Base-by-base conservation (phyloP, 2,797 vertebrate genomes). In the Graptemys geographica region DNA sequence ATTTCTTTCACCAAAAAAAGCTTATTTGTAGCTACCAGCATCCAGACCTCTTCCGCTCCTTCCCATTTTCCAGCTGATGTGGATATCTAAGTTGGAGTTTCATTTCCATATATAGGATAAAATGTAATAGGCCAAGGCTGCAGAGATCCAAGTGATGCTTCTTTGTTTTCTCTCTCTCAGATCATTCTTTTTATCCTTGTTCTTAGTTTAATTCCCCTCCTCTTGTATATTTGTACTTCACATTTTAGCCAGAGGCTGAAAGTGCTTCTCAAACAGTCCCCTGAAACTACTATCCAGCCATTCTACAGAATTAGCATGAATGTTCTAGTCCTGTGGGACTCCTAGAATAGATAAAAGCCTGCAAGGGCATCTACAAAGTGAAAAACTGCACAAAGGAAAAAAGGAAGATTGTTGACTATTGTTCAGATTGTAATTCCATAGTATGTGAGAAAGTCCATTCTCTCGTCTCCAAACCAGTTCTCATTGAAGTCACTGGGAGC, bases 231-330 rank as follows among this genome's bases (percentile, higher is more conserved):
- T 87, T 95, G 86, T 86, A 74, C 79, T 95, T 95, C 90, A 81
- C 79, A 82, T 94, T 96, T 96, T 92, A 97, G 96, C 93, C 90
- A 94, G 88, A 62, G 28, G 92, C 95, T 92, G 18, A 37, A 94
- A 96, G 86, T 87, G 72, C 79, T 96, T 95, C 93, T 95, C 87
- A 91, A 81, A 92, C 79, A 95, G 59, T 44, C 85, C 91, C 90
- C 87, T 91, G 93, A 97, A 97, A 93, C 65, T 95, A 91, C 87
- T 5, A 55, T 87, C 78, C 84, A 84, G 93, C 90, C 90, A 89
- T 88, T 96, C 90, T 92, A 91, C 93, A 95, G 92, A 93, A 94
- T 91, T 92, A 96, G 94, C 55, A 0, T 81, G 94, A 95, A 96
- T 37, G 84, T 85, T 95, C 69, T 65, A 82, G 19, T 93, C 93